Evolutionary conservation across 2,888 invertebrate genomes (phyloP), one percentile per base, ranked within the genome.

Genomic region (Melipona bicolor): DNA sequence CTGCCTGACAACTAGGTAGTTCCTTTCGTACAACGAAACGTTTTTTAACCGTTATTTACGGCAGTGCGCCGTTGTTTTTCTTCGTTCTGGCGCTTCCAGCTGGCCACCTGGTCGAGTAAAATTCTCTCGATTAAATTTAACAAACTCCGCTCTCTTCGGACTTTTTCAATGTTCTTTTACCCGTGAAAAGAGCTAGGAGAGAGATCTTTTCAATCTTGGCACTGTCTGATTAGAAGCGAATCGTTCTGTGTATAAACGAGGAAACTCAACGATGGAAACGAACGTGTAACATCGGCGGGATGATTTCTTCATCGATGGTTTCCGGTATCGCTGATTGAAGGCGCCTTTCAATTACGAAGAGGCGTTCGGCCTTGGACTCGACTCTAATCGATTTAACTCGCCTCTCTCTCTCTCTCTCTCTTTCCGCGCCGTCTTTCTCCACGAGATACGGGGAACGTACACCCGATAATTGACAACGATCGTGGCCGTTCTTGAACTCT

Each of bases 301-400:
- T 83, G 67, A 73, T 73, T 82, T 74, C 73, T 79, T 83, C 71
- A 52, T 74, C 73, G 56, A 49, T 52, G 75, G 71, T 70, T 79
- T 72, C 82, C 79, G 81, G 64, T 86, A 86, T 77, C 77, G 73
- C 21, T 74, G 84, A 81, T 78, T 54, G 85, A 83, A 85, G 83
- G 67, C 61, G 52, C 64, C 78, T 78, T 81, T 59, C 78, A 87
- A 85, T 87, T 87, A 85, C 77, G 61, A 65, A 36, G 50, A 27
- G 36, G n/a, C 70, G 36, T 67, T 61, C 67, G 50, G 27, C 32
- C 69, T 43, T 43, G 43, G 52, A 21, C 65, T 59, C 24, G 76
- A 82, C 82, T 84, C 70, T 78, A 85, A 87, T 81, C 80, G 87
- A 81, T 87, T 88, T 71, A 81, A 81, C 77, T 75, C 65, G 19